A percentile compares a stretch with the other conserved stretches of the same genome.
phyloP scores from a whole-genome alignment of 2,888 invertebrate species.

The Tanypteryx hageni region DNA sequence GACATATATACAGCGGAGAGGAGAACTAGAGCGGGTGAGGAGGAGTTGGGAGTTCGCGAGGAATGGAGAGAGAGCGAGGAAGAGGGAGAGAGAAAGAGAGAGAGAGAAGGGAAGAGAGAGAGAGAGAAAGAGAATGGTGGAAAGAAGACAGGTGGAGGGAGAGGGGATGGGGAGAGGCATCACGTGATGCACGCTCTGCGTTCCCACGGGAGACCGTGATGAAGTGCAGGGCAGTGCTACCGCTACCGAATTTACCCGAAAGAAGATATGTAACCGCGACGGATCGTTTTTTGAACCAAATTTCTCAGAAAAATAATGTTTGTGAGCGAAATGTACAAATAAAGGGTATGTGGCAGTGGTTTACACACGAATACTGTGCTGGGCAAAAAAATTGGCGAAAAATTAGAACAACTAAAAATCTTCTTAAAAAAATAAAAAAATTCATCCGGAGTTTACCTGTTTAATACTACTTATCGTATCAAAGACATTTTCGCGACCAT shows the following conservation, averaged over 20 bases:
- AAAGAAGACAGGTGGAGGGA: too few species aligned
- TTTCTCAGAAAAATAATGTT: too few species aligned
- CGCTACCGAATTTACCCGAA: not conserved
- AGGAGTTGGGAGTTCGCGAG: not conserved
- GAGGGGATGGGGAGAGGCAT: not conserved
- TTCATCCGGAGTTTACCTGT: too few species aligned
- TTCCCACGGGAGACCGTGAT: conserved; percentile 36
- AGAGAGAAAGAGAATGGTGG: not conserved
- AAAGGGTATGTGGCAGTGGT: too few species aligned
- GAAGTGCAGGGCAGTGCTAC: not conserved
- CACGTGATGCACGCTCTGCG: conserved; percentile 34
- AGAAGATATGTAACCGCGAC: not conserved
- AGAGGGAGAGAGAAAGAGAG: not conserved
- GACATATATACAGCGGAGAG: too few species aligned
- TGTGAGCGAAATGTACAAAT: too few species aligned
- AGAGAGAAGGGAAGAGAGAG: not conserved
- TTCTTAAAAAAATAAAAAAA: too few species aligned
- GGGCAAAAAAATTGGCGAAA: too few species aligned
- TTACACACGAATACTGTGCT: too few species aligned
- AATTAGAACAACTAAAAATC: too few species aligned
- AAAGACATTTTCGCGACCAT: too few species aligned
- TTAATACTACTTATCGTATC: too few species aligned
- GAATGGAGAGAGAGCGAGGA: not conserved
- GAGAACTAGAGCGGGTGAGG: not conserved
- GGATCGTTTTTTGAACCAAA: not conserved